phyloP scores from a whole-genome alignment of 2,888 invertebrate genomes.

The Cataglyphis altisquamis region DNA sequence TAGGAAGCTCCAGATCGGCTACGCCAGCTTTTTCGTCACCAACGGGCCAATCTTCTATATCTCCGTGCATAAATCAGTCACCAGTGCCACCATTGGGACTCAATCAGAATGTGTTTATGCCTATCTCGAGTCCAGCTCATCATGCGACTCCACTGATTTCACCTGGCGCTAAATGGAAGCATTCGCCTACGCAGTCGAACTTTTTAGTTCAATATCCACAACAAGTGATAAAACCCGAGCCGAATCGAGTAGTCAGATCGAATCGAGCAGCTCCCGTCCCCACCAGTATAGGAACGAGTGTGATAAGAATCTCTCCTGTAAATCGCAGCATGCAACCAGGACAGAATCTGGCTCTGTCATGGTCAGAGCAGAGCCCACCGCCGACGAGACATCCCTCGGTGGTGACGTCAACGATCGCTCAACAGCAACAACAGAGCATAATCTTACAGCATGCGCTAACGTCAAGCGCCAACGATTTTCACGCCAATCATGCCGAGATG shows the following conservation, averaged over 20 bases:
- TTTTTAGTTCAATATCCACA: constrained; percentile 86
- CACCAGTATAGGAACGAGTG: constrained; percentile 89
- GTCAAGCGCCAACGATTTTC: constrained; percentile 81
- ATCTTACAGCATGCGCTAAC: constrained; percentile 87
- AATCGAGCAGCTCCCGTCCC: constrained; percentile 86
- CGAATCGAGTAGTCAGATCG: constrained; percentile 88
- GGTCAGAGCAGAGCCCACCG: constrained; percentile 84
- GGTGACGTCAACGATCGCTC: constrained; percentile 82
- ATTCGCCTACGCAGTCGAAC: constrained; percentile 86
- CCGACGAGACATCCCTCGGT: constrained; percentile 83
- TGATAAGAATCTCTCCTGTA: constrained; percentile 94
- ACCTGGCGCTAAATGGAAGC: constrained; percentile 84
- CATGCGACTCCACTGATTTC: constrained; percentile 85
- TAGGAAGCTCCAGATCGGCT: constrained; percentile 97
- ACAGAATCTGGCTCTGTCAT: constrained; percentile 78
- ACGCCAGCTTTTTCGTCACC: constrained; percentile 96
- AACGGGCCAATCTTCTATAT: constrained; percentile 89
- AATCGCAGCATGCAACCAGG: constrained; percentile 78
- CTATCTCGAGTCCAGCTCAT: constrained; percentile 92
- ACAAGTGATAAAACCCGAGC: constrained; percentile 89
- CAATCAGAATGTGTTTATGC: constrained; percentile 95
- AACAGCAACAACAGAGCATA: constrained; percentile 84
- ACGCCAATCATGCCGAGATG: constrained; percentile 78
- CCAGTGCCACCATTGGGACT: constrained; percentile 90
- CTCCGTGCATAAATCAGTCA: constrained; percentile 90